Base-by-base conservation (phyloP, 2,113 vertebrate genomes). In the Clarias batrachus region DNA sequence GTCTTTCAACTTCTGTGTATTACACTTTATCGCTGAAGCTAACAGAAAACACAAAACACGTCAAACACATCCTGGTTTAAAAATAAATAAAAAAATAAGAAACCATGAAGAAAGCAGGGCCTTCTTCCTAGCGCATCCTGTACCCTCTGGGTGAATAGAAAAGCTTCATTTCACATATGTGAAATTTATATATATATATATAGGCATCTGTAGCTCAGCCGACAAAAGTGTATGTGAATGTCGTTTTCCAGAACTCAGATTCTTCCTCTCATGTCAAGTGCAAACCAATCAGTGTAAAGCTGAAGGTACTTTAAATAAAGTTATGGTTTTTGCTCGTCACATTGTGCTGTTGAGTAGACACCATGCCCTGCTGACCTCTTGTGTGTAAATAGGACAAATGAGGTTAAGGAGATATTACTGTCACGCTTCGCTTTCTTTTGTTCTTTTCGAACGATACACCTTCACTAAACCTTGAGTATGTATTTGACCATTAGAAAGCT, bases 331-430 rank as follows among this genome's bases (percentile, higher is more conserved):
- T 83, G 77, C 84, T 83, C 60, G 52, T 87, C 86, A 57, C 79
- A 81, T 88, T 57, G 87, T 88, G 87, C 82, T 81, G 82, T 76
- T 83, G 83, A 83, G 77, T 86, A 88, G 89, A 88, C 48, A 81
- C 84, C 89, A 88, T 88, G 71, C 87, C 84, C 87, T 81, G 68
- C 81, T 77, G 81, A 81, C 76, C 86, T 88, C 85, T 74, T 63
- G 83, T 74, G 89, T 90, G 89, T 90, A 90, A 86, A 88, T 90
- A 88, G 79, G 85, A 84, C 89, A 57, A 83, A 73, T 56, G 87
- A 88, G 87, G 87, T 78, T 80, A 74, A 71, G 77, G 88, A 82
- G 63, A 74, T 80, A 85, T 81, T 74, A 78, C 70, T 70, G 82
- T 87, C 83, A 82, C 21, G 60, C 77, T 52, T 87, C 65, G 79